These are phyloP conservation scores for Neopipo cinnamomea DNA, from an alignment of 2,113 vertebrate genomes.

Conservation along the genomic window DNA sequence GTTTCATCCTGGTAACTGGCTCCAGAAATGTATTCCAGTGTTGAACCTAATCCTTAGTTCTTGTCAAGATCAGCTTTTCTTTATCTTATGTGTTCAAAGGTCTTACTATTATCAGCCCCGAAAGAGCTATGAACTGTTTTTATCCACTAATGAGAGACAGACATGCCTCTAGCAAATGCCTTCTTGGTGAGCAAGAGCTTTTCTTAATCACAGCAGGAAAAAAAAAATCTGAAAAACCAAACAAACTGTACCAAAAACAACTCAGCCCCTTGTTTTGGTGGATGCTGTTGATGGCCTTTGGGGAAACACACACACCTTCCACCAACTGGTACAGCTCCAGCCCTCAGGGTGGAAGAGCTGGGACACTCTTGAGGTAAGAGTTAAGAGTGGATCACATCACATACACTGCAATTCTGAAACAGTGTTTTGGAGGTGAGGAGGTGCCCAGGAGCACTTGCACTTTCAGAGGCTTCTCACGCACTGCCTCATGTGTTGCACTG, in stretches of 20 bases:
- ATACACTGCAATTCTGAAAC: no score
- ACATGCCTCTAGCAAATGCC: not conserved
- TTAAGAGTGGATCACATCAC: not conserved
- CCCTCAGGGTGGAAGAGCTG: not conserved
- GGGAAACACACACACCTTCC: not conserved
- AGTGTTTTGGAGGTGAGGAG: not conserved
- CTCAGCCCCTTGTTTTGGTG: not conserved
- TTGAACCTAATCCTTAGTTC: not conserved
- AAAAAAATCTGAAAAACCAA: not conserved
- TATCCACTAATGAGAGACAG: not conserved
- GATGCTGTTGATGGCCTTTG: not conserved
- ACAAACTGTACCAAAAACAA: not conserved
- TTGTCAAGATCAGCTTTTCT: not conserved
- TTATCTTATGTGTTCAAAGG: not conserved
- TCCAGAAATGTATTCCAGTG: not conserved
- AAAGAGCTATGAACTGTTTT: not conserved
- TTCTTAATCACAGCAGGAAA: not conserved
- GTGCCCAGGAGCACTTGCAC: not conserved
- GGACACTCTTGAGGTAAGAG: not conserved
- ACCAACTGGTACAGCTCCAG: not conserved
- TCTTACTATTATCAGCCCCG: not conserved
- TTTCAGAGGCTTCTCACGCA: not conserved
- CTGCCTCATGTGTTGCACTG: not conserved
- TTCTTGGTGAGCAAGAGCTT: conserved; percentile 10
- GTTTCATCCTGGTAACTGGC: not conserved